phyloP scores from a whole-genome alignment of 2,888 invertebrate species.

The Calliphora vomitoria region DNA sequence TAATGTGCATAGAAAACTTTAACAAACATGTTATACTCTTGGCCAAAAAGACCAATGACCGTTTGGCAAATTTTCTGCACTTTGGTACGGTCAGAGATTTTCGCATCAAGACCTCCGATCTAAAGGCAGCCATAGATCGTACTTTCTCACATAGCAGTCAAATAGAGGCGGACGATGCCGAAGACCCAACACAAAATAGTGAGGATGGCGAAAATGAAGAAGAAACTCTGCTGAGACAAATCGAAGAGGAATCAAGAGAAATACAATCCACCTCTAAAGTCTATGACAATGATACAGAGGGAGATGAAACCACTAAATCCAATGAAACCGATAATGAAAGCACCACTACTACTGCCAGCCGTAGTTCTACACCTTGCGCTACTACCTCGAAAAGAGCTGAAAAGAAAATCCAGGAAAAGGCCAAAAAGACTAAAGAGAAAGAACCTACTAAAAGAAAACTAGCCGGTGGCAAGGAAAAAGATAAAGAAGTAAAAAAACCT shows the following conservation, averaged over 20 bases:
- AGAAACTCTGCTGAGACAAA: conserved; percentile 75
- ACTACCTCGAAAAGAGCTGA: conserved; percentile 44
- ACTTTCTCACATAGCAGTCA: conserved; percentile 80
- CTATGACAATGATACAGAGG: conserved; percentile 37
- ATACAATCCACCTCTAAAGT: conserved; percentile 39
- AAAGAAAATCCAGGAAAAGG: conserved; percentile 48
- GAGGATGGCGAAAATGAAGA: conserved; percentile 72
- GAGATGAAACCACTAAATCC: conserved; percentile 17
- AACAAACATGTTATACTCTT: conserved; percentile 86
- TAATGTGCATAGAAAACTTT: conserved; percentile 88
- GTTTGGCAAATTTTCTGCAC: conserved; percentile 86
- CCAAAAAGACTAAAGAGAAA: conserved; percentile 24
- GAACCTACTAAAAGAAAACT: conserved; percentile 31
- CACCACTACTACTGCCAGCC: not conserved
- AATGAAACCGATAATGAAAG: conserved; percentile 53
- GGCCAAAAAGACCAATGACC: conserved; percentile 86
- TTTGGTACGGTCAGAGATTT: conserved; percentile 88
- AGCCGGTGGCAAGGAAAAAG: conserved; percentile 2
- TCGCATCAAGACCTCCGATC: conserved; percentile 85
- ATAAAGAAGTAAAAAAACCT: conserved; percentile 9
- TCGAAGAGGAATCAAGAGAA: conserved; percentile 72
- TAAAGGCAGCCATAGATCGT: conserved; percentile 86
- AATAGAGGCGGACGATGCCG: conserved; percentile 78
- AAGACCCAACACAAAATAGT: conserved; percentile 70
- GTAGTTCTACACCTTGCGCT: conserved; percentile 56